phyloP scores from a whole-genome alignment of 2,113 vertebrate species.

The Danionella cerebrum region DNA sequence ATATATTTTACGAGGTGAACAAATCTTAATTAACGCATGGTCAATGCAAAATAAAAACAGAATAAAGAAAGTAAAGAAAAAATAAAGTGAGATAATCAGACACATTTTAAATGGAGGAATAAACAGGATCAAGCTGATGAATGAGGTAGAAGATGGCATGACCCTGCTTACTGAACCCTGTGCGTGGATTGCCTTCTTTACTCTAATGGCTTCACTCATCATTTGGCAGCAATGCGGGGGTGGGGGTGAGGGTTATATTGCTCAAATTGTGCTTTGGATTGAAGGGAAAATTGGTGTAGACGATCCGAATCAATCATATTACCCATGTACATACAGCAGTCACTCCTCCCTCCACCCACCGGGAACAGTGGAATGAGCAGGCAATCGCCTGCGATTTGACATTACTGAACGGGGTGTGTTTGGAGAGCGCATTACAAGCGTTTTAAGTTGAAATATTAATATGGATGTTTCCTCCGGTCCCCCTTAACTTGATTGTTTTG shows the following conservation, averaged over 20 bases:
- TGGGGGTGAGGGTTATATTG: background rate
- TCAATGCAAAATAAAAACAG: background rate
- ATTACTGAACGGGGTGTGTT: constrained; percentile 39
- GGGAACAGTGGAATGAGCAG: constrained; percentile 39
- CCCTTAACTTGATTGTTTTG: constrained; percentile 35
- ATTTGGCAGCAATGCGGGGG: constrained; percentile 17
- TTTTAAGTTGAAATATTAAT: constrained; percentile 43
- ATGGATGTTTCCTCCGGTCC: constrained; percentile 35
- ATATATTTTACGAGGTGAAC: background rate
- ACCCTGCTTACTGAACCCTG: constrained; percentile 22
- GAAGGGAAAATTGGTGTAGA: constrained; percentile 35
- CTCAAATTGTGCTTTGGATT: constrained; percentile 27
- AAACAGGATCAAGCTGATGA: constrained; percentile 33
- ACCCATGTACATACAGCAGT: constrained; percentile 30
- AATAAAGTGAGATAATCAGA: background rate
- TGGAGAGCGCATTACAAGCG: constrained; percentile 35
- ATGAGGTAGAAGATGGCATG: constrained; percentile 28
- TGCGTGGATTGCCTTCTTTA: constrained; percentile 36
- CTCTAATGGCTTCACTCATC: constrained; percentile 48
- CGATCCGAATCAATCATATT: constrained; percentile 47
- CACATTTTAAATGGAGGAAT: background rate
- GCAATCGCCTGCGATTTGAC: constrained; percentile 42
- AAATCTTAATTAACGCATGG: background rate
- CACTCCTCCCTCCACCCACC: constrained; percentile 32
- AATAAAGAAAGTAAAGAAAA: background rate